A percentile compares a stretch with the other conserved stretches of the same genome.
Evolutionary conservation across 2,888 invertebrate species (phyloP).

Genomic region (Chelonus formosanus): DNA sequence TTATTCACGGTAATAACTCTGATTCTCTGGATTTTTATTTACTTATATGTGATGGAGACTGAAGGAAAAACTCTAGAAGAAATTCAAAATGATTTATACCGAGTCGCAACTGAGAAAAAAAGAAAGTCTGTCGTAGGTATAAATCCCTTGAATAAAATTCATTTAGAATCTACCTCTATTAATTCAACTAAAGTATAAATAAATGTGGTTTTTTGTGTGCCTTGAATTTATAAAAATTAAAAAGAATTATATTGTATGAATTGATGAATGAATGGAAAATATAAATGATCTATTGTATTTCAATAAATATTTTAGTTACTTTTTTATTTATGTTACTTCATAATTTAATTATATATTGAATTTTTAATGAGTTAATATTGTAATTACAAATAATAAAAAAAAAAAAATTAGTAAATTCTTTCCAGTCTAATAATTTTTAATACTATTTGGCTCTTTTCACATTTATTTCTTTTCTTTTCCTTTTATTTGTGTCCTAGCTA

Average conservation of each 20-base stretch:
- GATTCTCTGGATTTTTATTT: conserved; percentile 57
- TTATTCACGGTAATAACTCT: conserved; percentile 53
- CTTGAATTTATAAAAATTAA: no score
- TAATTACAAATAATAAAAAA: neutral
- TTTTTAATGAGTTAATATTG: no score
- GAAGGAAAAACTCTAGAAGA: conserved; percentile 62
- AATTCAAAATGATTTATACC: conserved; percentile 54
- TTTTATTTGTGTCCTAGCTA: no score
- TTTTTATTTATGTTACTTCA: neutral
- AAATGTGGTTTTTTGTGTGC: no score
- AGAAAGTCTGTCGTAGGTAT: conserved; percentile 14
- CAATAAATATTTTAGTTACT: no score
- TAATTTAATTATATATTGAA: neutral
- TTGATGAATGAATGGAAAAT: no score
- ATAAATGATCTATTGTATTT: no score
- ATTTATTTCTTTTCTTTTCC: no score
- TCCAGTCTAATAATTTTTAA: no score
- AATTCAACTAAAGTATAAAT: conserved; percentile 2
- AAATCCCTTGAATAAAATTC: conserved; percentile 16
- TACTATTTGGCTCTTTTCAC: no score
- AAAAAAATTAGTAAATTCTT: no score
- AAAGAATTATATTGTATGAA: no score
- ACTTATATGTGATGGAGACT: conserved; percentile 59
- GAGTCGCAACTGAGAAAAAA: conserved; percentile 11
- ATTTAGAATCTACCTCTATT: conserved; percentile 9